phyloP scores from a whole-genome alignment of 2,888 invertebrate genomes.

The Andricus quercusramuli region DNA sequence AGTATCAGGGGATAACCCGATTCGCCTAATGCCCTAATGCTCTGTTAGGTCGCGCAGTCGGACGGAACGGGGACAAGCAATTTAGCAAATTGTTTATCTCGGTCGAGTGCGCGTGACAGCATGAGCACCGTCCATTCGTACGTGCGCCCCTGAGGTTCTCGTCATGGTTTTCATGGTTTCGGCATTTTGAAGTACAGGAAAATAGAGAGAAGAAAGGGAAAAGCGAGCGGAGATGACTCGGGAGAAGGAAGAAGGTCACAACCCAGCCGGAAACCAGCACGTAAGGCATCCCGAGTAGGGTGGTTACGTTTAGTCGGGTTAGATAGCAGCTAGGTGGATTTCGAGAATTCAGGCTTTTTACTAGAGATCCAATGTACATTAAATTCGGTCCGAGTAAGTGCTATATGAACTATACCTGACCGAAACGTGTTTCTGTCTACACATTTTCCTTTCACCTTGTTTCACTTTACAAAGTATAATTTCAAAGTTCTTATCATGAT shows the following conservation, averaged over 20 bases:
- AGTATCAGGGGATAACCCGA: constrained; percentile 22
- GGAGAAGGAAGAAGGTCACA: constrained; percentile 41
- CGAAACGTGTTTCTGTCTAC: neutral
- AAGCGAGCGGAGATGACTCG: constrained; percentile 38
- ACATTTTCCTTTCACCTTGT: neutral
- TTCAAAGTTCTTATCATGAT: neutral
- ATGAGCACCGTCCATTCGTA: constrained; percentile 47
- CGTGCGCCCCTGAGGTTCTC: constrained; percentile 44
- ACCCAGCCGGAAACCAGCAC: constrained; percentile 53
- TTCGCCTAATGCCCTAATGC: constrained; percentile 34
- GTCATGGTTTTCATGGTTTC: constrained; percentile 44
- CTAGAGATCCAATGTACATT: neutral
- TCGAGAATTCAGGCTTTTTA: constrained; percentile 47
- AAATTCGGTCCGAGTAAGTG: neutral
- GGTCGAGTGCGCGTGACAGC: constrained; percentile 40
- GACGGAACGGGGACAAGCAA: constrained; percentile 47
- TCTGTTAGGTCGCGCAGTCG: constrained; percentile 40
- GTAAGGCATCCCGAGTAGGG: constrained; percentile 44
- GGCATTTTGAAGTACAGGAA: constrained; percentile 8
- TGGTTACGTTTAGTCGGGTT: constrained; percentile 31
- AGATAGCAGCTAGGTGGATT: constrained; percentile 48
- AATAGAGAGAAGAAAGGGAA: constrained; percentile 17
- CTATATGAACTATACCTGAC: neutral
- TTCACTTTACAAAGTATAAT: neutral
- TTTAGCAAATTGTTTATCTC: constrained; percentile 57